Evolutionary conservation across 2,888 invertebrate species (phyloP).

Genomic region (Synergus itoensis): DNA sequence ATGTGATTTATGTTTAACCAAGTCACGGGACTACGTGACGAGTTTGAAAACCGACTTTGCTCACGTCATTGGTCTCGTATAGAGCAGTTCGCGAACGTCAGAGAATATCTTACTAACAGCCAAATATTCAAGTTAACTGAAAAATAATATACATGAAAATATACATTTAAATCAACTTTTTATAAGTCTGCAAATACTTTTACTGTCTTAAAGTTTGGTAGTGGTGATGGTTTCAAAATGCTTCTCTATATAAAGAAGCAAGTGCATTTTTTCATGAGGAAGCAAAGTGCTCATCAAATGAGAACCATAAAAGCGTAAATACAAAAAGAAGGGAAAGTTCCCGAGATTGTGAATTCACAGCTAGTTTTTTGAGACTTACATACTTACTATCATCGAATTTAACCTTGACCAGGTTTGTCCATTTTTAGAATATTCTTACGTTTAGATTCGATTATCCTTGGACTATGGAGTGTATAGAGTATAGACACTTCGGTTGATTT

Average conservation of each 20-base stretch:
- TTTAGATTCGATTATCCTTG: neutral
- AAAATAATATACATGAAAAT: neutral
- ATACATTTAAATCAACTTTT: neutral
- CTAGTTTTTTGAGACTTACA: neutral
- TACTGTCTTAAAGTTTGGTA: no score
- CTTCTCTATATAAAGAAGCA: no score
- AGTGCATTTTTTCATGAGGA: no score
- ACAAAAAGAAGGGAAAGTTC: no score
- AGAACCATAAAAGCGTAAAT: no score
- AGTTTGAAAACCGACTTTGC: neutral
- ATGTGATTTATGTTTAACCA: neutral
- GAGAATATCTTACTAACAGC: neutral
- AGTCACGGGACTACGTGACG: neutral
- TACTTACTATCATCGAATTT: neutral
- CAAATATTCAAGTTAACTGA: neutral
- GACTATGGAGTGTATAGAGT: neutral
- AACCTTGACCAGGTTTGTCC: constrained; percentile 34
- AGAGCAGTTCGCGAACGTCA: constrained; percentile 1
- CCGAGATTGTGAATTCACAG: no score
- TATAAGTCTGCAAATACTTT: no score
- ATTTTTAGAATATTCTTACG: constrained; percentile 19
- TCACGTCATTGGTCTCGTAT: neutral
- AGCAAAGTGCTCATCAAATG: no score
- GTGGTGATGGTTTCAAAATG: no score
- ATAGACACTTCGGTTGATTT: neutral